Evolutionary conservation across 2,888 invertebrate species (phyloP).

Genomic region (Amiota mariae): DNA sequence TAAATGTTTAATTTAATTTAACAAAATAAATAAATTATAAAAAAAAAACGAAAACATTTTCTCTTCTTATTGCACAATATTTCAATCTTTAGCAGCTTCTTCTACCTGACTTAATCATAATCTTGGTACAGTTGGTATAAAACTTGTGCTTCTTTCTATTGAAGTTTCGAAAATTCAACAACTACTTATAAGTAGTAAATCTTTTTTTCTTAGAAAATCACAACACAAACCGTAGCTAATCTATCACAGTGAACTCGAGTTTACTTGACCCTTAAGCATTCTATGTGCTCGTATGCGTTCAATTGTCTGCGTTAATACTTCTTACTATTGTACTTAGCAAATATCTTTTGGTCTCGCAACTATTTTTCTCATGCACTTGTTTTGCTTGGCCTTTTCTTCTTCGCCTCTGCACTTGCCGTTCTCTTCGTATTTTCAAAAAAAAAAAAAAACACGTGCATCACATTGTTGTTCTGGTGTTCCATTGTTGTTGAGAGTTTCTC

Average conservation of each 20-base stretch:
- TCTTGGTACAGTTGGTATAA: background rate
- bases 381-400: background rate
- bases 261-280: background rate
- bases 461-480: background rate
- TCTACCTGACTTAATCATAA: background rate
- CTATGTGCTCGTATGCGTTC: constrained; percentile 2
- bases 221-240: constrained; percentile 4
- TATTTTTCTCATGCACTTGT: constrained; percentile 20
- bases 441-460: constrained; percentile 15
- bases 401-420: background rate
- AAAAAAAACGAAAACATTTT: constrained; percentile 1
- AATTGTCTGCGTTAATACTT: constrained; percentile 12
- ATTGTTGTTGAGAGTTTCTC: background rate
- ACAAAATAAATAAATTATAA: background rate
- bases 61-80: background rate
- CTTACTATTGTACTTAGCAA: background rate
- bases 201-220: constrained; percentile 18
- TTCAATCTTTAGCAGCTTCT: background rate
- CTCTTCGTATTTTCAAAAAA: background rate
- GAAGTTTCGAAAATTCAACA: background rate
- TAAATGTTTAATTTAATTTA: background rate
- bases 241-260: background rate
- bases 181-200: background rate
- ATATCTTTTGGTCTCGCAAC: background rate
- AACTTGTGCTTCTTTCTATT: background rate